A percentile compares a stretch with the other conserved stretches of the same genome.
Evolutionary conservation across 2,113 vertebrate genomes (phyloP).

Genomic region (Lepidothrix coronata): DNA sequence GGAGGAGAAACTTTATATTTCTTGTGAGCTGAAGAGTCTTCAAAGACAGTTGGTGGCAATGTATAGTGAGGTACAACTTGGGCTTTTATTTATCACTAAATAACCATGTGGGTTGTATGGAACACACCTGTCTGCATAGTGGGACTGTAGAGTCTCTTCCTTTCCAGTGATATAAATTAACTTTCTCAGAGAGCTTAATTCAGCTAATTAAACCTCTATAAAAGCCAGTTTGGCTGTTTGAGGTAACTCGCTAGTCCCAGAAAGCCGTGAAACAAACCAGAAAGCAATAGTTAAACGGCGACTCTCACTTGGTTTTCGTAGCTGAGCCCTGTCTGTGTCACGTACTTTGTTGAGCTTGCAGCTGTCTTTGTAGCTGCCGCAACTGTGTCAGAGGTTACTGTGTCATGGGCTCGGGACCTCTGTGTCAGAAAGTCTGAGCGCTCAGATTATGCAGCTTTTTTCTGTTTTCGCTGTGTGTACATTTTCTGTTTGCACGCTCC

Average conservation of each 20-base stretch:
- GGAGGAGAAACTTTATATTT: not conserved
- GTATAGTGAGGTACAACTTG: not conserved
- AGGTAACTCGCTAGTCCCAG: not conserved
- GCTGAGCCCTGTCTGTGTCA: not conserved
- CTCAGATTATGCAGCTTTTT: not conserved
- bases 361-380: not conserved
- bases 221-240: not conserved
- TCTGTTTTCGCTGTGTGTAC: not conserved
- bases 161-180: not conserved
- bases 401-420: not conserved
- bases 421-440: not conserved
- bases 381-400: not conserved
- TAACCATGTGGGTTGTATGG: not conserved
- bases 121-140: not conserved
- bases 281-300: not conserved
- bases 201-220: not conserved
- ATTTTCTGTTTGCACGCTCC: not conserved
- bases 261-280: not conserved
- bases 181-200: not conserved
- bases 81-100: not conserved
- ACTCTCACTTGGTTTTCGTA: not conserved
- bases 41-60: not conserved
- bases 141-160: not conserved
- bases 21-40: not conserved
- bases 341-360: not conserved